Conservation (phyloP, 2,888 invertebrate genomes). For the Philaethria dido region DNA sequence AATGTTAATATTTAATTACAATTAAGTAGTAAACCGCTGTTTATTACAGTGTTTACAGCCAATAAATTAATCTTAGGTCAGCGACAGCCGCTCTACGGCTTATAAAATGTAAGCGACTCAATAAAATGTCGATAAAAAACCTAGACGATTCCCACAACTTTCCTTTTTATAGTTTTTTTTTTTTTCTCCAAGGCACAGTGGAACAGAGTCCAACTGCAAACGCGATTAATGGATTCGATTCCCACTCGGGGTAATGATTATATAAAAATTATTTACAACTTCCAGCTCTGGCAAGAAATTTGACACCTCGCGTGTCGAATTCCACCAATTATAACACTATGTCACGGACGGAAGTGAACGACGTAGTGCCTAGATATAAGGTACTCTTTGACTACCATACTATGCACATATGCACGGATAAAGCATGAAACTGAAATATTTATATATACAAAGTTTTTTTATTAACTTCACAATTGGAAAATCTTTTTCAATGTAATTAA, state of each 20-base stretch:
- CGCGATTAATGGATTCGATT: neutral
- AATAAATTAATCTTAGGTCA: constrained; percentile 25
- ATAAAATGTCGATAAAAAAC: constrained; percentile 12
- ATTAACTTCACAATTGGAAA: too few species aligned
- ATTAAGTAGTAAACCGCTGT: constrained; percentile 3
- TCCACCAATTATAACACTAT: too few species aligned
- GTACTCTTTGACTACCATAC: too few species aligned
- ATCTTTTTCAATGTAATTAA: too few species aligned
- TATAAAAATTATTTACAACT: too few species aligned
- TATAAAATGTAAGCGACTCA: constrained; percentile 17
- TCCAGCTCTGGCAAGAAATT: too few species aligned
- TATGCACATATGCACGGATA: too few species aligned
- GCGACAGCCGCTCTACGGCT: neutral
- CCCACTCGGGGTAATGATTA: neutral
- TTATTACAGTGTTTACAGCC: constrained; percentile 9
- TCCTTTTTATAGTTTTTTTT: neutral
- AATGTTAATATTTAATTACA: neutral
- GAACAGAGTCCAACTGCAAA: neutral
- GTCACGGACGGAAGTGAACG: too few species aligned
- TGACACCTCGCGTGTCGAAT: too few species aligned
- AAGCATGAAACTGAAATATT: too few species aligned
- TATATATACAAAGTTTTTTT: too few species aligned
- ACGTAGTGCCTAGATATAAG: too few species aligned
- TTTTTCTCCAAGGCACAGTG: neutral
- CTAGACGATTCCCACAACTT: neutral